Evolutionary conservation across 2,113 vertebrate genomes (phyloP), one percentile per base, ranked within the genome.

Genomic region (Muscicapa adusta): DNA sequence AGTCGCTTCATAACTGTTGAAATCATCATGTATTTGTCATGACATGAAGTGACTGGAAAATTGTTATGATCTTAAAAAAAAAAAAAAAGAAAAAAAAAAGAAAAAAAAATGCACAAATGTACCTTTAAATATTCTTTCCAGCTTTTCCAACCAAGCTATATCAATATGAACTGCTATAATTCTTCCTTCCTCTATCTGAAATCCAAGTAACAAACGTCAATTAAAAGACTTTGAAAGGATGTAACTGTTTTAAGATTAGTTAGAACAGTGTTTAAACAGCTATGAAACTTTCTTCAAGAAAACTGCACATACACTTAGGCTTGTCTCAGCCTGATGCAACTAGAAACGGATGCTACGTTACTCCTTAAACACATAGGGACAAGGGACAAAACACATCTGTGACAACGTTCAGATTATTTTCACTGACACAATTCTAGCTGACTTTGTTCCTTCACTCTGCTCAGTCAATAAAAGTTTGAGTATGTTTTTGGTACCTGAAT

Each of bases 231-330:
- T 56, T 65, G 48, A 81, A 85, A 85, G 29, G 51, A 62, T 54
- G 8, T 6, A 80, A 74, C 7, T 4, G 4, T 43, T 85, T 84
- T 54, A 34, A 82, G n/a, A 63, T 61, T 33, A 62, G 20, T 66
- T 42, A 34, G 24, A 76, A 83, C 2, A 45, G 51, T 9, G 12
- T 73, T 85, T 73, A 71, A 91, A 75, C 6, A 93, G 36, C 50
- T 82, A 89, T 2, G 1, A 89, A 89, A 60, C 9, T 34, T 43
- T 28, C 36, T 50, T 45, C n/a, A 82, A 88, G 67, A 71, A 82
- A 70, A 63, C 0, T 10, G 23, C 45, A 61, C 0, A 0, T 14
- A 38, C 8, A 63, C 22, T 53, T 20, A 15, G 56, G 61, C 19
- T 75, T 78, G 24, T n/a, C 43, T 87, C 73, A 88, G 62, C 66